Evolutionary conservation across 2,888 invertebrate genomes (phyloP), one percentile per base, ranked within the genome.

Genomic region (Caprella mutica): DNA sequence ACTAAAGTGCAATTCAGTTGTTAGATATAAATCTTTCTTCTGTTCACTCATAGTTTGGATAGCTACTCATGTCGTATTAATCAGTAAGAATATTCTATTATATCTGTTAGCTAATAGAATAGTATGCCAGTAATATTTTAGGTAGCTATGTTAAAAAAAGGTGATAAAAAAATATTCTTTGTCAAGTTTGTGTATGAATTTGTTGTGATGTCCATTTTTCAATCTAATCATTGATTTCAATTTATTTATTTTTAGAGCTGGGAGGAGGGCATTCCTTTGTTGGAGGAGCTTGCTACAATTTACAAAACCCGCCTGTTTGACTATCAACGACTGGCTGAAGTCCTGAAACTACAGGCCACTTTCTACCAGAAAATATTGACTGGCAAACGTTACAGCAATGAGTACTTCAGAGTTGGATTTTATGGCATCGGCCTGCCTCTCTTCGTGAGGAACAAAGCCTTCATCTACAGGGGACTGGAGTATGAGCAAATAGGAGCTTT

Each of bases 361-460:
- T 93, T 94, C 74, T 84, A 90, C 68, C 89, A 91, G 72, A 88
- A 92, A 62, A 91, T 94, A 67, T 74, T 94, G 70, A 86, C 84
- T 5, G 83, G 90, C 70, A 76, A 90, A 51, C 77, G 94, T 61
- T 90, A 89, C 0, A 92, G 93, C 70, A 92, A 92, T 0, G 91
- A 93, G 72, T 96, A 94, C 72, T 96, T 93, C 72, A 77, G 92
- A 51, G 94, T 96, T 52, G 93, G 92, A 8, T 96, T 92, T 74
- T 94, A 90, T 69, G 96, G 94, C 19, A 81, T 86, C 68, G 87
- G 87, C 38, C 88, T 93, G 71, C 94, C 94, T 3, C 76, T 89
- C n/a, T 94, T 94, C 75, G 87, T 94, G 43, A 80, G 92, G 90
- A 94, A 92, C 71, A 92, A 91, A 71, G 85, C 88, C 69, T 94